A percentile compares a stretch with the other conserved stretches of the same genome.
These are phyloP conservation scores for Hydropsyche betteni DNA, from an alignment of 2,888 invertebrate genomes.

Conservation along the genomic window DNA sequence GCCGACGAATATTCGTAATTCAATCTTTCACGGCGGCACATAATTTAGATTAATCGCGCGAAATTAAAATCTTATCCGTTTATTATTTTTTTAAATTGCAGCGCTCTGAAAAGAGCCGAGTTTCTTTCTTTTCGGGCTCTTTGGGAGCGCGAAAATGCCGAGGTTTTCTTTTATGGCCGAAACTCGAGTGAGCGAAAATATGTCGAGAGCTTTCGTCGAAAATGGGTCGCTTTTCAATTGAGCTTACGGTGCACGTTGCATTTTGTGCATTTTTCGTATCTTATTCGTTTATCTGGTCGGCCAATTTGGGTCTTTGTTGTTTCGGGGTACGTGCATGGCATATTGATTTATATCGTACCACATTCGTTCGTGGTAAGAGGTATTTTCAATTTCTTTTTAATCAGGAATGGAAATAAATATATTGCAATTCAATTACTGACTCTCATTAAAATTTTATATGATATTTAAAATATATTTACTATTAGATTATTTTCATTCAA, in stretches of 20 bases:
- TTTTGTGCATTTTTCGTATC: background rate
- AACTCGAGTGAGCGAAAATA: constrained; percentile 21
- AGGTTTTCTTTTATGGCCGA: background rate
- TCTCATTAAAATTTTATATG: background rate
- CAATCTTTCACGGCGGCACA: constrained; percentile 3
- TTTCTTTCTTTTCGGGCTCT: background rate
- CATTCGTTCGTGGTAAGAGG: too few species aligned
- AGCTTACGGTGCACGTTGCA: constrained; percentile 8
- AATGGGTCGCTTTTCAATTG: constrained; percentile 21
- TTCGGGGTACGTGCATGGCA: too few species aligned
- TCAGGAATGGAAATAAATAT: too few species aligned
- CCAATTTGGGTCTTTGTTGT: too few species aligned
- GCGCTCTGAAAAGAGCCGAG: background rate
- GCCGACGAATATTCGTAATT: background rate
- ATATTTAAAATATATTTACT: background rate
- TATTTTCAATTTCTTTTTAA: too few species aligned
- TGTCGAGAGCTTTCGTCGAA: constrained; percentile 19
- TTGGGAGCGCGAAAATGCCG: background rate
- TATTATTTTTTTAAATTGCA: too few species aligned
- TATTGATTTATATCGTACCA: too few species aligned
- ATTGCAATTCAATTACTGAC: background rate
- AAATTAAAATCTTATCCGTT: background rate
- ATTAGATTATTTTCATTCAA: background rate
- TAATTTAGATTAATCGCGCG: constrained; percentile 8
- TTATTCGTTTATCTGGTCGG: background rate